Evolutionary conservation across 2,113 vertebrate genomes (phyloP), one percentile per base, ranked within the genome.

Genomic region (Sylvicapra grimmia): DNA sequence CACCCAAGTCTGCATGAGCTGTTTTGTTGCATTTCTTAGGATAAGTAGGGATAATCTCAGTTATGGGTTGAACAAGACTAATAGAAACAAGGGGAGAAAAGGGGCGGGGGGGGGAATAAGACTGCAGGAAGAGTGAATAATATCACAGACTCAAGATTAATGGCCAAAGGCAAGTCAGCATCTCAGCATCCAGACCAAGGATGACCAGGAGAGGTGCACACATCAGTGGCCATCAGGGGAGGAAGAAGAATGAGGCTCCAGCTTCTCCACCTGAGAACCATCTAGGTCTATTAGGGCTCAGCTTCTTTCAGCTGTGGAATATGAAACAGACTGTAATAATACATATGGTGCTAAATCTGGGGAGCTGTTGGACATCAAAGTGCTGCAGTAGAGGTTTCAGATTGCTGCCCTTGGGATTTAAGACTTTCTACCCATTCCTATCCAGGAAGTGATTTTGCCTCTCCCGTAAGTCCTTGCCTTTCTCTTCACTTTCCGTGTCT

Each of bases 151-250:
- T 54, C 58, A 31, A 86, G 90, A 72, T 44, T 23, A 72, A 44
- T 5, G 16, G n/a, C 25, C 72, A 59, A 68, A 88, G 59, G 79
- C 33, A 19, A 49, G 29, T 21, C 86, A 44, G 36, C 51, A 3
- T 19, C 51, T 54, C 56, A n/a, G 72, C 77, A 40, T 49, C 36
- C 51, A 56, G 40, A 56, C 31, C 75, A 14, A 56, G 80, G 61
- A 15, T 9, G 4, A 8, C 54, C 23, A 1, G 0, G n/a, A 19
- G 14, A 53, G 25, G 16, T 10, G 1, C 10, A 19, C 0, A 3
- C 47, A 9, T 58, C 4, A 1, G 2, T 5, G 3, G 10, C 68
- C 29, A 4, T 27, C 19, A 16, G 5, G 10, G 15, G 33, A 5
- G 40, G 47, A 54, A 54, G 47, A 59, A 36, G 54, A 4, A 16